Percentiles rank a stretch among this genome's conserved stretches.
These are phyloP conservation scores for Cryptocheilus praepositus DNA, from an alignment of 2,888 invertebrate species.

Conservation along the genomic window DNA sequence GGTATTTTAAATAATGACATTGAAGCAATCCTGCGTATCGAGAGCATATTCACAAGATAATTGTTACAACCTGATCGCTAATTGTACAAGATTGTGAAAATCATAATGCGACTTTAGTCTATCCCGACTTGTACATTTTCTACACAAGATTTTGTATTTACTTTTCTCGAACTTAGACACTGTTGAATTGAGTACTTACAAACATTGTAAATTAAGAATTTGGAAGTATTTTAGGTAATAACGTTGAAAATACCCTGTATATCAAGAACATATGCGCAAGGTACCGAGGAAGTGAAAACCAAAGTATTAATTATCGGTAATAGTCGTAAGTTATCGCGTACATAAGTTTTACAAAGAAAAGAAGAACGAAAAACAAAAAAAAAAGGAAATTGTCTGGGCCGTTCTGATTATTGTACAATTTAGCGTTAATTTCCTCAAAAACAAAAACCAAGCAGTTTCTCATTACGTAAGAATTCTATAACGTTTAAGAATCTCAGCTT, in stretches of 20 bases:
- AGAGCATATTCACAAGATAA: background rate
- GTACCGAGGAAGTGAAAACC: conserved; percentile 52
- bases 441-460: background rate
- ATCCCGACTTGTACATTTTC: too few relatives aligned
- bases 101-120: too few relatives aligned
- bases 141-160: too few relatives aligned
- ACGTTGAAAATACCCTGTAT: background rate
- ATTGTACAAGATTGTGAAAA: too few relatives aligned
- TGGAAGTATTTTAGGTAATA: background rate
- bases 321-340: conserved; percentile 41
- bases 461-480: background rate
- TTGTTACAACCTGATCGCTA: too few relatives aligned
- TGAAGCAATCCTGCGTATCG: background rate
- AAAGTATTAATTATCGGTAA: conserved; percentile 64
- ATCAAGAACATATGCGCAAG: background rate
- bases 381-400: conserved; percentile 40
- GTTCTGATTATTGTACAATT: conserved; percentile 44
- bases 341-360: background rate
- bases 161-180: too few relatives aligned
- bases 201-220: background rate
- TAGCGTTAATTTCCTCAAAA: conserved; percentile 37
- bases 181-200: too few relatives aligned
- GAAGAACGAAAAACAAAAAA: background rate
- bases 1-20: background rate
- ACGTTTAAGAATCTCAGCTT: too few relatives aligned